A percentile compares a stretch with the other conserved stretches of the same genome.
Evolutionary conservation across 2,797 vertebrate genomes (phyloP).

Genomic region (Melanotaenia boesemani): DNA sequence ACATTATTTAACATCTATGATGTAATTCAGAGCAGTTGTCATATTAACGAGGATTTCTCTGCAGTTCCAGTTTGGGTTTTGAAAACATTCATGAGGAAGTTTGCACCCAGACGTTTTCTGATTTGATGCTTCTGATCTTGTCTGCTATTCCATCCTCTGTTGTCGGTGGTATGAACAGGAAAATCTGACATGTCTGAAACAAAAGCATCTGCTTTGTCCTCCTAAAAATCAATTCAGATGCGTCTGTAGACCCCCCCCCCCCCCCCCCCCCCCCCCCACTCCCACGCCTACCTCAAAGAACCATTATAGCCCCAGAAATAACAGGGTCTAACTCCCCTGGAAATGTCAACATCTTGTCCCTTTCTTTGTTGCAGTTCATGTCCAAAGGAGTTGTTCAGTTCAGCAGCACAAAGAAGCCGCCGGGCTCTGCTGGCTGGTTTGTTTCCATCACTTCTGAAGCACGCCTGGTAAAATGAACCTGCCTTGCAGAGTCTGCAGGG

Average conservation of each 20-base stretch:
- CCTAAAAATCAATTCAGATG: conserved; percentile 63
- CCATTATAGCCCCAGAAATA: conserved; percentile 56
- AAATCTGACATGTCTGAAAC: conserved; percentile 18
- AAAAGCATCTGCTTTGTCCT: conserved; percentile 54
- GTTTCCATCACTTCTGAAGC: conserved; percentile 66
- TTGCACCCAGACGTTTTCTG: rapidly evolving
- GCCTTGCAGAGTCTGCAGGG: conserved; percentile 39
- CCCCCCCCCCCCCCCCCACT: too few relatives aligned
- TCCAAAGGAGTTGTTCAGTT: conserved; percentile 54
- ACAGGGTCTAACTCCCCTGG: conserved; percentile 41
- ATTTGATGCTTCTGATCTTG: not conserved
- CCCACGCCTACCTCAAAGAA: too few relatives aligned
- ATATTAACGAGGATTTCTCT: not conserved
- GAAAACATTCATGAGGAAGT: not conserved
- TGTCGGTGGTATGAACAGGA: not conserved
- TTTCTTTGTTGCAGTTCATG: conserved; percentile 67
- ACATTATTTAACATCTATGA: too few relatives aligned
- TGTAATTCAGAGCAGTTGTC: too few relatives aligned
- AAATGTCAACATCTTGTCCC: conserved; percentile 62
- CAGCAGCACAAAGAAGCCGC: conserved; percentile 60
- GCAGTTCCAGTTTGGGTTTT: too few relatives aligned
- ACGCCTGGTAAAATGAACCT: conserved; percentile 63
- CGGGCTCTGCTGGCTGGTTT: conserved; percentile 59
- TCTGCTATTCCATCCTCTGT: not conserved
- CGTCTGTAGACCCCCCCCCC: too few relatives aligned